Conservation (phyloP, 2,113 vertebrate species). For the Syngnathus floridae region DNA sequence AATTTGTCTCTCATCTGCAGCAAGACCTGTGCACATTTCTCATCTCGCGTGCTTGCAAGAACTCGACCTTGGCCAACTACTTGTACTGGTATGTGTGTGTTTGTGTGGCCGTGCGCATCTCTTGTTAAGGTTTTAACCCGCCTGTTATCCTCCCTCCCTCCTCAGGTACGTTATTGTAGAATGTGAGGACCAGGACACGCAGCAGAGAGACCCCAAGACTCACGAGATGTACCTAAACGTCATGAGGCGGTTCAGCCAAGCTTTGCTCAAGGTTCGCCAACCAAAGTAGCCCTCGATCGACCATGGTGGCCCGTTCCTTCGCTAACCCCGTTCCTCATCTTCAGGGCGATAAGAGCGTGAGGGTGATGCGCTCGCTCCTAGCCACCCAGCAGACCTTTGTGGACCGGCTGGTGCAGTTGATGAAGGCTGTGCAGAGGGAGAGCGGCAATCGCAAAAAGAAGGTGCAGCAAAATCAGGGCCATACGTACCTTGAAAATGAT, state of each 20-base stretch:
- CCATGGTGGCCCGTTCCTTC: too few relatives aligned
- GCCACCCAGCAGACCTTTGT: conserved; percentile 96
- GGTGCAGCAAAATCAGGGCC: conserved; percentile 50
- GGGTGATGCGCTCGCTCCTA: conserved; percentile 92
- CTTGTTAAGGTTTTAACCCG: too few relatives aligned
- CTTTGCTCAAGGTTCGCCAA: conserved; percentile 82
- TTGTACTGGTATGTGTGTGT: conserved; percentile 86
- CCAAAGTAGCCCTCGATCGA: background rate
- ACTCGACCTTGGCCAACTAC: conserved; percentile 94
- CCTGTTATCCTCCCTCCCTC: conserved; percentile 13
- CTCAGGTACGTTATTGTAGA: conserved; percentile 97
- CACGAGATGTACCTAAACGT: conserved; percentile 98
- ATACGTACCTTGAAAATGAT: background rate
- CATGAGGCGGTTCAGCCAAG: conserved; percentile 95
- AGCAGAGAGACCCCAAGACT: conserved; percentile 93
- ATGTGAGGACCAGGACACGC: conserved; percentile 96
- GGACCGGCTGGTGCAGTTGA: conserved; percentile 90
- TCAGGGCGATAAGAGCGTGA: conserved; percentile 92
- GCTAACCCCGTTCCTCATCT: background rate
- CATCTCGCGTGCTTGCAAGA: conserved; percentile 96
- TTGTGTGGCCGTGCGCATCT: background rate
- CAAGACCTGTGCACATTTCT: conserved; percentile 97
- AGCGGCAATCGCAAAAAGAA: conserved; percentile 98
- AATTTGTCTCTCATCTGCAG: conserved; percentile 60
- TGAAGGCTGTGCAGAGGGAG: conserved; percentile 97